Conservation (phyloP, 2,113 vertebrate genomes). For the Corvus hawaiiensis region DNA sequence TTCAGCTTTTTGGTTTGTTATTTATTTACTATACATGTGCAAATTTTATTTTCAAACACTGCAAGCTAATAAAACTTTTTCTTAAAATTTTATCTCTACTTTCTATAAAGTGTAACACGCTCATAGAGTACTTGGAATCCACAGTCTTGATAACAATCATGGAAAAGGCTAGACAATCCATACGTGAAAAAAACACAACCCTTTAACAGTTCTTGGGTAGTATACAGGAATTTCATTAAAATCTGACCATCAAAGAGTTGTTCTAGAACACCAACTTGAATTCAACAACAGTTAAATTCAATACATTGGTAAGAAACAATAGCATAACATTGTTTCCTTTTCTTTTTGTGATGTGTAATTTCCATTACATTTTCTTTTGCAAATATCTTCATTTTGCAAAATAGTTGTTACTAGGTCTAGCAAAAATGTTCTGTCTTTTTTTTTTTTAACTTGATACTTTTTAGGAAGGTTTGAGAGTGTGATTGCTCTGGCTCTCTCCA, state of each 20-base stretch:
- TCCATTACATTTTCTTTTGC: neutral
- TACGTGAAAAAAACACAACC: neutral
- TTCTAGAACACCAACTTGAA: neutral
- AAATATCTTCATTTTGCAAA: neutral
- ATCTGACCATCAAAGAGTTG: neutral
- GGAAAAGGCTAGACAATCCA: neutral
- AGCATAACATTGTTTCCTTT: neutral
- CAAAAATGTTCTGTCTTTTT: neutral
- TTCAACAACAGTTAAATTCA: neutral
- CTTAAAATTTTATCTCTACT: neutral
- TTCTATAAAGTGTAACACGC: neutral
- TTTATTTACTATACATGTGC: neutral
- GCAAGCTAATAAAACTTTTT: neutral
- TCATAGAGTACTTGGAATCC: neutral
- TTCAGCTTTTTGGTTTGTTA: neutral
- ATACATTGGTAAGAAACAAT: neutral
- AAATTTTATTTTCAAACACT: neutral
- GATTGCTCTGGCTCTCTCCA: neutral
- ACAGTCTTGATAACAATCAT: neutral
- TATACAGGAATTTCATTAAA: neutral
- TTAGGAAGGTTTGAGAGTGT: neutral
- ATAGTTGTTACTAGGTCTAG: neutral
- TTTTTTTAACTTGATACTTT: neutral
- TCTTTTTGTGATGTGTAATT: neutral
- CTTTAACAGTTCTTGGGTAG: neutral